Conservation (phyloP, 2,113 vertebrate genomes). For the Notothenia coriiceps region DNA sequence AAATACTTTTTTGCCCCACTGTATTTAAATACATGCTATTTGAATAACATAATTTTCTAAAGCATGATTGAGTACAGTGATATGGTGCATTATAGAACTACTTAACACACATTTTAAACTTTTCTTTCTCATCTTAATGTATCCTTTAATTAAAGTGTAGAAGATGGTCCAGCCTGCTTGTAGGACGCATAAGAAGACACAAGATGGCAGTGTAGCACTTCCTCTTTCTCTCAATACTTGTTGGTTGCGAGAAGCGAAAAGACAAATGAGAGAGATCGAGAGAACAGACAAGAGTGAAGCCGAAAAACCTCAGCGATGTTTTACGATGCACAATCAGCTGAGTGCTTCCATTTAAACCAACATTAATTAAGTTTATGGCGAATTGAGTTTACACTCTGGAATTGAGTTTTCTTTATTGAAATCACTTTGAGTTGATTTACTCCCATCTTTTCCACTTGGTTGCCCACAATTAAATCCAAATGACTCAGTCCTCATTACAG, state of each 20-base stretch:
- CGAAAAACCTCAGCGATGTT: constrained; percentile 53
- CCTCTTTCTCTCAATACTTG: neutral
- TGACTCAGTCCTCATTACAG: constrained; percentile 71
- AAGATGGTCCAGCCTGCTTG: neutral
- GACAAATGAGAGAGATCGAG: neutral
- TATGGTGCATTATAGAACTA: neutral
- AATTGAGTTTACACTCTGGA: constrained; percentile 62
- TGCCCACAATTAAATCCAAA: constrained; percentile 75
- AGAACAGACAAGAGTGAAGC: constrained; percentile 1
- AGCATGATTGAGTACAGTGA: neutral
- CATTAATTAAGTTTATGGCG: constrained; percentile 73
- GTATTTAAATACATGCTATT: too few species aligned
- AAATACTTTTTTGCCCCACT: too few species aligned
- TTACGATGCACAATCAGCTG: constrained; percentile 64
- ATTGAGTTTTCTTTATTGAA: constrained; percentile 62
- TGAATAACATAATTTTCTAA: too few species aligned
- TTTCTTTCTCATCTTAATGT: neutral
- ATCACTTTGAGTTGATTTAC: constrained; percentile 73
- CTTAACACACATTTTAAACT: neutral
- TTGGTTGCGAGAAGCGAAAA: neutral
- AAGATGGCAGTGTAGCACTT: constrained; percentile 50
- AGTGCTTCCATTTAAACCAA: constrained; percentile 66
- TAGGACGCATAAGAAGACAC: constrained; percentile 28
- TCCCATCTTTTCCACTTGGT: constrained; percentile 64
- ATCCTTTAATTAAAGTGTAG: neutral